Base-by-base conservation (phyloP, 2,113 vertebrate species). In the Rattus norvegicus region DNA sequence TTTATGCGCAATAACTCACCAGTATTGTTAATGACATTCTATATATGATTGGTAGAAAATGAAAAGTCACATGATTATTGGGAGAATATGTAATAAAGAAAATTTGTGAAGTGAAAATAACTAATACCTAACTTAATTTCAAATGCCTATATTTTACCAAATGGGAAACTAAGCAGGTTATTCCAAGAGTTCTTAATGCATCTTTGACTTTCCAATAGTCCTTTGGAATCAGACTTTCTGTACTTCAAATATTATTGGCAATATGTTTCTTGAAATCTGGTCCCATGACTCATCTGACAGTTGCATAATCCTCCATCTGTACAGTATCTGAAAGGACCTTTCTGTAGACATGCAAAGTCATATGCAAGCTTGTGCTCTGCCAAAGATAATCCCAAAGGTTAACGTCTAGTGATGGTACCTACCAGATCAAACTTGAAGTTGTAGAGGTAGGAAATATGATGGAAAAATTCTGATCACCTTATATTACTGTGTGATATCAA, bases 381-480 rank as follows among this genome's bases (percentile, higher is more conserved):
- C 12, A 96, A 89, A 65, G 0, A 79, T 12, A 93, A 89, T 83
- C 16, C 56, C 30, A 70, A 83, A 88, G 28, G 36, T 76, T 26
- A 88, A 90, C 24, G 10, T 65, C 16, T 76, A 17, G 11, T 77
- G 54, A 76, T 76, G 12, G 56, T 28, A 7, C 4, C 49, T 92
- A 86, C 76, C 16, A 79, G 7, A 91, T 93, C 65, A 89, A 36
- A 88, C 54, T 61, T 92, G 63, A 97, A 93, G 95, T 92, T 30
- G 77, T 7, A 67, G 16, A 36, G 73, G 24, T 0, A 73, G 14
- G 56, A 75, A 39, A 86, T 24, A 88, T 52, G 26, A 79, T 88
- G 26, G 70, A 96, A 85, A 16, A 47, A 24, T 88, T 94, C 89
- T 4, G 9, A 47, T 93, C 17, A 76, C n/a, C 47, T 28, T 1